These are phyloP conservation scores for Toxostoma redivivum DNA, from an alignment of 2,113 vertebrate genomes.

Conservation along the genomic window DNA sequence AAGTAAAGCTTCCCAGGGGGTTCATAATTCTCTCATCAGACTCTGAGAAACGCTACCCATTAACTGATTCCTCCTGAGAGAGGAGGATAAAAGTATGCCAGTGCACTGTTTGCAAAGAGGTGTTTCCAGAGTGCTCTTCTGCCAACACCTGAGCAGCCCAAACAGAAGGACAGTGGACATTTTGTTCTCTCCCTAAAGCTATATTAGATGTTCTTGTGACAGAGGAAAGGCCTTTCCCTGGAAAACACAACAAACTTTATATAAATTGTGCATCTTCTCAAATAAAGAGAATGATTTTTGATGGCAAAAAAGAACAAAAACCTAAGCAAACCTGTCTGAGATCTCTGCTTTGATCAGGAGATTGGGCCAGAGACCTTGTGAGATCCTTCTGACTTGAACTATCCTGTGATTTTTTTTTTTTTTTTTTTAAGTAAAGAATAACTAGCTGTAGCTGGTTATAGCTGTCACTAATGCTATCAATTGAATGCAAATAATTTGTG, in stretches of 20 bases:
- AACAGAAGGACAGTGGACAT: background rate
- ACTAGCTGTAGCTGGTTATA: background rate
- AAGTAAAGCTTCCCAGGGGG: background rate
- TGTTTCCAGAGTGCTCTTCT: background rate
- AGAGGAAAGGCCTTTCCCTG: background rate
- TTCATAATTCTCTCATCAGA: background rate
- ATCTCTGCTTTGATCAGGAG: background rate
- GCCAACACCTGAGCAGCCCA: background rate
- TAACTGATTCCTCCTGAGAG: background rate
- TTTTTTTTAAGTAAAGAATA: background rate
- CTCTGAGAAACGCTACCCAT: background rate
- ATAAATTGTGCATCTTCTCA: background rate
- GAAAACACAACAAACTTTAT: background rate
- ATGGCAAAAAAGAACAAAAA: background rate
- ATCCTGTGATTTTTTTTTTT: background rate
- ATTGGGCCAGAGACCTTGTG: background rate
- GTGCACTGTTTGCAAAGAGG: fast-evolving
- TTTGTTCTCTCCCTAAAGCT: background rate
- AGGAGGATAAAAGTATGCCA: background rate
- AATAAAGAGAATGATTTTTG: background rate
- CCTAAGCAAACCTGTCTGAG: background rate
- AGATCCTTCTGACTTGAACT: background rate
- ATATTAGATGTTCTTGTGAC: background rate
- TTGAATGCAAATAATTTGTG: background rate
- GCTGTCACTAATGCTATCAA: background rate